These are phyloP conservation scores for Torymus texanus DNA, from an alignment of 2,888 invertebrate species.

Conservation along the genomic window DNA sequence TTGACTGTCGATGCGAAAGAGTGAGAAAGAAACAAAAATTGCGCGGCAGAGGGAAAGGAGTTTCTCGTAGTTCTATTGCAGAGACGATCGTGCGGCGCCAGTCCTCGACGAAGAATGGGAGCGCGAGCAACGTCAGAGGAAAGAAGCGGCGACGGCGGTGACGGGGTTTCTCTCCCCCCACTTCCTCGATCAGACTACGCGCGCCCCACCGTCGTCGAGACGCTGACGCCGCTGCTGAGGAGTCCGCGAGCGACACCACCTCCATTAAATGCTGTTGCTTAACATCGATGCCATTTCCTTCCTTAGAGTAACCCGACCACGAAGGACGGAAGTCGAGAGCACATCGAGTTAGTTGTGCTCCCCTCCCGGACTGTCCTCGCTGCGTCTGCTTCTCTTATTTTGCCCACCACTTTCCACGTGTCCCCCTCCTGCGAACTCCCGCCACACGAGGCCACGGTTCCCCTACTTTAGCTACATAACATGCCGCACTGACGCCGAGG, in stretches of 20 bases:
- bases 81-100: constrained; percentile 6
- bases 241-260: no score
- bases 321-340: no score
- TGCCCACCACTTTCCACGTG: no score
- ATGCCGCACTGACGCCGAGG: no score
- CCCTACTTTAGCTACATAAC: no score
- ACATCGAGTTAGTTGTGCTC: no score
- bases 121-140: constrained; percentile 29
- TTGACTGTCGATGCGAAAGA: neutral
- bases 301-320: neutral
- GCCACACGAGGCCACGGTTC: no score
- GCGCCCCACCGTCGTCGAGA: neutral
- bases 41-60: no score
- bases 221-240: neutral
- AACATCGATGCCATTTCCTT: constrained; percentile 21
- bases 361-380: no score
- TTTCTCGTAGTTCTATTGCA: neutral
- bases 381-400: no score
- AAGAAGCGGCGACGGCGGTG: neutral
- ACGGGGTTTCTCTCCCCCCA: neutral
- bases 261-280: neutral
- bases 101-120: constrained; percentile 35
- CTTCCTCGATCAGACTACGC: neutral
- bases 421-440: no score
- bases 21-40: neutral